Evolutionary conservation across 2,113 vertebrate genomes (phyloP).

Genomic region (Mormyrus lacerda): DNA sequence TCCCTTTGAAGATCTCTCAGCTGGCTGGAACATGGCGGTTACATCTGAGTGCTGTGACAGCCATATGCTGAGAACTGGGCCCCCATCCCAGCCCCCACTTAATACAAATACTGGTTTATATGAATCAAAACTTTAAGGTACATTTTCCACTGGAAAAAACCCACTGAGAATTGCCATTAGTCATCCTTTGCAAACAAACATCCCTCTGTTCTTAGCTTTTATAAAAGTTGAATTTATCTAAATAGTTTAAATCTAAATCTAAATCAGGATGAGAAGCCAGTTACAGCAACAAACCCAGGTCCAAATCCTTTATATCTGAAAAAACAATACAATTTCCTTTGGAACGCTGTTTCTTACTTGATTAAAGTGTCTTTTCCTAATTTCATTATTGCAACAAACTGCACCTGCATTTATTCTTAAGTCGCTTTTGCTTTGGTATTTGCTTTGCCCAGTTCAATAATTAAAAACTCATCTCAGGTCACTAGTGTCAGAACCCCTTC

Average conservation of each 20-base stretch:
- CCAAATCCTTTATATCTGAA: not conserved
- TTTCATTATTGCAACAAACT: not conserved
- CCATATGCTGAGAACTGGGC: not conserved
- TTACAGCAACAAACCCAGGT: not conserved
- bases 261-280: not conserved
- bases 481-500: not conserved
- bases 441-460: not conserved
- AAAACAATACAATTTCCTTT: not conserved
- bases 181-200: not conserved
- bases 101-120: not conserved
- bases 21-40: not conserved
- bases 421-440: not conserved
- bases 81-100: not conserved
- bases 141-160: not conserved
- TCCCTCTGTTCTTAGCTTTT: not conserved
- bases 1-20: not conserved
- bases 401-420: not conserved
- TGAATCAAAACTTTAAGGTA: not conserved
- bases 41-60: not conserved
- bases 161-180: not conserved
- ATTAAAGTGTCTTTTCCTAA: not conserved
- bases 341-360: not conserved
- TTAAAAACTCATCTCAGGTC: not conserved
- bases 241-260: not conserved
- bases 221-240: not conserved